Percentiles rank a stretch among this genome's conserved stretches.
phyloP scores from a whole-genome alignment of 2,113 vertebrate species.

The Enhydra lutris region DNA sequence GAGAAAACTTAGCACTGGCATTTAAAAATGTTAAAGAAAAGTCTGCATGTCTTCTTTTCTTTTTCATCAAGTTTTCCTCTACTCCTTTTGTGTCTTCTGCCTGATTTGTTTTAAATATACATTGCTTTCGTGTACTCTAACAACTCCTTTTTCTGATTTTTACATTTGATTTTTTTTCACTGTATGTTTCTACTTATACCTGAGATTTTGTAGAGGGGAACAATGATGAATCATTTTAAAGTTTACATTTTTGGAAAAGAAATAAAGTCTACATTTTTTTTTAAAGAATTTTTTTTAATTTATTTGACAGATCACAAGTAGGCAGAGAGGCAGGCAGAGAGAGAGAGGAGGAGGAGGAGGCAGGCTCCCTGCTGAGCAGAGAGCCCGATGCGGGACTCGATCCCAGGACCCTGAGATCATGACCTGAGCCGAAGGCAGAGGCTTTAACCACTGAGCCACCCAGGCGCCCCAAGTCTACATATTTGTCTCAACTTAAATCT shows the following conservation, averaged over 20 bases:
- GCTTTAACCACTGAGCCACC: too few relatives aligned
- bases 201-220: conserved; percentile 35
- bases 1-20: background rate
- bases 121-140: background rate
- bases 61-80: background rate
- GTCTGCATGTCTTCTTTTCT: background rate
- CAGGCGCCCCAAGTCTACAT: too few relatives aligned
- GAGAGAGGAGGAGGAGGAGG: too few relatives aligned
- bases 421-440: too few relatives aligned
- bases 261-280: background rate
- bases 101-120: background rate
- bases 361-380: too few relatives aligned
- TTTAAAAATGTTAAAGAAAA: background rate
- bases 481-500: background rate
- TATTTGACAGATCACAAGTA: too few relatives aligned
- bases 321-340: too few relatives aligned
- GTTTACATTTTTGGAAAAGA: background rate
- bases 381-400: too few relatives aligned
- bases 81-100: background rate
- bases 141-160: conserved; percentile 12
- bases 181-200: background rate
- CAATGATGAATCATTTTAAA: background rate
- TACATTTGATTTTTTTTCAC: background rate
- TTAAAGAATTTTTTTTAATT: too few relatives aligned
- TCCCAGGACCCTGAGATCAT: too few relatives aligned